Evolutionary conservation across 2,113 vertebrate genomes (phyloP), one percentile per base, ranked within the genome.

Genomic region (Nyctibius bracteatus): DNA sequence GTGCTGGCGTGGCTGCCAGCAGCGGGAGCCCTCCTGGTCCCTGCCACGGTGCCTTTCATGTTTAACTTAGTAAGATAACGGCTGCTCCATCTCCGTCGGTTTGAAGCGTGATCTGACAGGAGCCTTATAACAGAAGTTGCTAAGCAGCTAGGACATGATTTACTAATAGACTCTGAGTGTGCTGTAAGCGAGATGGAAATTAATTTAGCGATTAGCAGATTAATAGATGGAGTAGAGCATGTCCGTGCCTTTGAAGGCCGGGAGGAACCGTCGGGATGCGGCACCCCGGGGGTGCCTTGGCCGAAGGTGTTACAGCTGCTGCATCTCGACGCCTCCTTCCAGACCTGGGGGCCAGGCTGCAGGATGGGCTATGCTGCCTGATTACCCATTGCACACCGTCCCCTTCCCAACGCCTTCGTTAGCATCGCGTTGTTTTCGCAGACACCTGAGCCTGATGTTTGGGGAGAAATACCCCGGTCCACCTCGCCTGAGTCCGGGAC

Each of bases 111-210:
- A 78, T 94, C 95, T 92, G 89, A 95, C n/a, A 87, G 87, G 89
- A 75, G 25, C 65, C 91, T 81, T 55, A 41, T 7, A 86, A 79
- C 81, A 94, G 86, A 96, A 97, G 93, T 91, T 92, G 91, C 93
- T 93, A 90, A 89, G 93, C 94, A 95, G 94, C 93, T 59, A 20
- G 47, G 94, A 82, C 89, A 47, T 59, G 94, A 95, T 89, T 95
- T 94, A 90, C 91, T 89, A 89, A 94, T 59, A 79, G 89, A 57
- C 23, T 79, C 86, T 31, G 83, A 81, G 54, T 15, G 70, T 67
- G 86, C 88, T 62, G 91, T 67, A 94, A 86, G 77, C 12, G 95
- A 89, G 93, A 92, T 79, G 94, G 91, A 81, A 91, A 92, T 94
- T 91, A 91, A 84, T 89, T 83, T 81, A 87, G 93, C n/a, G 91